Evolutionary conservation across 1,140 invertebrate species (phyloP), one percentile per base, ranked within the genome.

Genomic region (Hycleus cichorii): DNA sequence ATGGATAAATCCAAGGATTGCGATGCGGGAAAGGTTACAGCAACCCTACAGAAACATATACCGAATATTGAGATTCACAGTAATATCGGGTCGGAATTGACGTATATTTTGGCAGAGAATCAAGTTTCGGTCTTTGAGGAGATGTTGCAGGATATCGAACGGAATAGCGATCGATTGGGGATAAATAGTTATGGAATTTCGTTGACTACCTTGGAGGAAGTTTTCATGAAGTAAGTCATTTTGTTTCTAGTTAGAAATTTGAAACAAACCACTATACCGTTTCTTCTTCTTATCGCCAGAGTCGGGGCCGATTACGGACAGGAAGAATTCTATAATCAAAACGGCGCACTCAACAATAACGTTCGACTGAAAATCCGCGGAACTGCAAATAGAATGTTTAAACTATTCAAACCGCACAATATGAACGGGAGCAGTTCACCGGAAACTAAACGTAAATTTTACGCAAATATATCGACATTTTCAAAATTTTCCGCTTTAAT

Each of bases 131-230:
- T 74, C 58, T 86, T 84, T 69, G 75, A 78, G 43, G 75, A 79
- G 47, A 80, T 90, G 70, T 81, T 94, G 54, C 78, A 80, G 57
- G 78, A 83, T 49, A 74, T 94, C 26, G 89, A 93, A 71, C 65
- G 69, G 3, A 74, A 81, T 44, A 84, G 82, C 59, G 74, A 77
- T 9, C 63, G 75, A 32, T 74, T 93, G n/a, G 82, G 83, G 3
- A 80, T 95, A 40, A 78, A 74, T 57, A 78, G 77, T 64, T 81
- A 78, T 65, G 79, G 80, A 12, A 73, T 91, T 6, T 89, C 89
- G 0, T 79, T 90, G 1, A 91, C 90, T 9, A 93, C 90, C 25
- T 81, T 95, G 66, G 91, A 95, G 76, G 90, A 94, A 80, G 90
- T 95, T 3, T 94, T 93, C 73, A 78, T 94, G 65, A 90, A 85